Evolutionary conservation across 2,113 vertebrate species (phyloP).

Genomic region (Psittacula cyanocephala): DNA sequence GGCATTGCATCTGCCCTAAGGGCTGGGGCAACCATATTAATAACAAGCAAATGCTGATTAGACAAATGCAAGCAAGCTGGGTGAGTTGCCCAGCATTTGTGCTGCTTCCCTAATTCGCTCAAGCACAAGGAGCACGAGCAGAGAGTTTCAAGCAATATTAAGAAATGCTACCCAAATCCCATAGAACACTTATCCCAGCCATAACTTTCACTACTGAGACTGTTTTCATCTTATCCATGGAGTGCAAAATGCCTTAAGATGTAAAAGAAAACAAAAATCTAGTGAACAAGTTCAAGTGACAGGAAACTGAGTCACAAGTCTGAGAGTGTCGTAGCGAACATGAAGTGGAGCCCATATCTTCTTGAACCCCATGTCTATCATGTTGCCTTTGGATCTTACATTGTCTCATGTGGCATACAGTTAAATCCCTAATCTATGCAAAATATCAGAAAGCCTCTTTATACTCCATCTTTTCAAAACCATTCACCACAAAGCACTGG

Average conservation of each 20-base stretch:
- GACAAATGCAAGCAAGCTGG: not conserved
- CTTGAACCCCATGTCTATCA: not conserved
- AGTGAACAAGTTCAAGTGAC: not conserved
- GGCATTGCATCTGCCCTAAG: not conserved
- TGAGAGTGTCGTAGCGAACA: not conserved
- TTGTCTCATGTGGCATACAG: not conserved
- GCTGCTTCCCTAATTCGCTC: not conserved
- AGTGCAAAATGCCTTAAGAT: not conserved
- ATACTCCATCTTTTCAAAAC: not conserved
- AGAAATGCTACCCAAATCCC: not conserved
- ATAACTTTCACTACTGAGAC: not conserved
- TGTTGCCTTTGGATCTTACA: not conserved
- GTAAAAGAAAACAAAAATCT: not conserved
- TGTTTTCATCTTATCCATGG: not conserved
- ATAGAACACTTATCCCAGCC: not conserved
- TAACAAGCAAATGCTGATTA: not conserved
- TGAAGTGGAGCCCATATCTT: not conserved
- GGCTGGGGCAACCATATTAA: not conserved
- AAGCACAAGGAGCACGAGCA: not conserved
- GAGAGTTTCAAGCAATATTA: not conserved
- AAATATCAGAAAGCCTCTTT: not conserved
- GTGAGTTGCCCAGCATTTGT: not conserved
- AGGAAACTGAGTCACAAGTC: not conserved
- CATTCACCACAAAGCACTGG: slow-evolving; percentile 1
- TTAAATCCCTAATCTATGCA: not conserved